Percentiles rank a stretch among this genome's conserved stretches.
These are phyloP conservation scores for Charadrius vociferus DNA, from an alignment of 2,113 vertebrate species.

Conservation along the genomic window DNA sequence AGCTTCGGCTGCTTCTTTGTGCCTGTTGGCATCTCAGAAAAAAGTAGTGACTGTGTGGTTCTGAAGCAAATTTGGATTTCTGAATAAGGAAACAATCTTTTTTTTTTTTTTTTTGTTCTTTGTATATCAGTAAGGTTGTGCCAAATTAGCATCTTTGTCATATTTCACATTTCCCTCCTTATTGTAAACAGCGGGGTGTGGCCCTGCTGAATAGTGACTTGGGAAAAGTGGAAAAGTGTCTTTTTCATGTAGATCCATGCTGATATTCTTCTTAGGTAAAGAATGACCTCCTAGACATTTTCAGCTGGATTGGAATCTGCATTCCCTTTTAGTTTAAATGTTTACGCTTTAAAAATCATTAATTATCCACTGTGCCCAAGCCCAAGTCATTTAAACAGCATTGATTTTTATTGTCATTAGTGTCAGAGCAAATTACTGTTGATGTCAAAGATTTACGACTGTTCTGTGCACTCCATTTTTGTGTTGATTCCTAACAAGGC, in stretches of 20 bases:
- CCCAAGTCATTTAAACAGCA: constrained; percentile 24
- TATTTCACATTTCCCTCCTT: background rate
- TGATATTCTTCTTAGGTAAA: background rate
- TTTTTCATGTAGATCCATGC: background rate
- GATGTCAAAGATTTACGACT: background rate
- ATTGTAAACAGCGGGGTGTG: background rate
- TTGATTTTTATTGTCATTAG: constrained; percentile 32
- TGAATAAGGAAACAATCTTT: background rate
- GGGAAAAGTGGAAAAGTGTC: background rate
- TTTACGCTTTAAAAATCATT: background rate
- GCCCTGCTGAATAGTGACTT: background rate
- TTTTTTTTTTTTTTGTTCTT: background rate
- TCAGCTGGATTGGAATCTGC: background rate
- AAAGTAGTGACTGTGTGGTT: too few relatives aligned
- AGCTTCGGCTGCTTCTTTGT: background rate
- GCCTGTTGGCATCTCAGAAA: too few relatives aligned
- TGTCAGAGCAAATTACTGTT: constrained; percentile 15
- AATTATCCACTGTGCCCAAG: background rate
- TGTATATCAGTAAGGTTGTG: background rate
- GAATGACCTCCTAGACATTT: background rate
- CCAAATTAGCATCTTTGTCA: background rate
- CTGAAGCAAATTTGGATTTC: background rate
- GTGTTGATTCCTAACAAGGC: background rate
- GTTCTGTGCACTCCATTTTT: background rate
- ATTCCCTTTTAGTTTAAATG: background rate